Conservation (phyloP, 2,797 vertebrate species). For the Euphonia xanthogaster region DNA sequence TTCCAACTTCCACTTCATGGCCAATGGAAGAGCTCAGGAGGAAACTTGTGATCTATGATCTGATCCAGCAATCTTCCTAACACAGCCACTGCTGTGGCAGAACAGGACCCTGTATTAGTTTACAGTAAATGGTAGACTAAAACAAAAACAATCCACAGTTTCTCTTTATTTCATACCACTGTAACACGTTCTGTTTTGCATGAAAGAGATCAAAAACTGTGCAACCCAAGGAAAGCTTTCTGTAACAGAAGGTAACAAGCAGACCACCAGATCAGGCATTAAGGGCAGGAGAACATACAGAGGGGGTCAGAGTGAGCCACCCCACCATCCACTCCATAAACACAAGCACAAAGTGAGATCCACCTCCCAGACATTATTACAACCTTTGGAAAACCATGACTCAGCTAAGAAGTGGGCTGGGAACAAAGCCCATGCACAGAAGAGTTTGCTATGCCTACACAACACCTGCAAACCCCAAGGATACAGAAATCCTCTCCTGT, state of each 20-base stretch:
- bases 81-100: not conserved
- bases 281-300: not conserved
- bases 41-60: not conserved
- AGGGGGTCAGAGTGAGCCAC: not conserved
- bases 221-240: not conserved
- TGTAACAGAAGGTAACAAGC: not conserved
- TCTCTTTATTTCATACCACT: not conserved
- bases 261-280: not conserved
- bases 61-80: not conserved
- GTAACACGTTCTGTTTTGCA: not conserved
- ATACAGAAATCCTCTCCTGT: not conserved
- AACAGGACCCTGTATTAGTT: not conserved
- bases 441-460: not conserved
- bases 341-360: not conserved
- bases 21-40: not conserved
- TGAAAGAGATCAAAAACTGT: rapidly evolving
- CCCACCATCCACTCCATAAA: not conserved
- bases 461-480: not conserved
- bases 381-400: not conserved
- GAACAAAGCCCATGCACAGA: not conserved
- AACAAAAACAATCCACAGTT: not conserved
- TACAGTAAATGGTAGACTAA: not conserved
- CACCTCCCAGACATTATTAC: not conserved
- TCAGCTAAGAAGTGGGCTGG: not conserved
- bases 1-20: not conserved